Conservation (phyloP, 2,888 invertebrate species). For the Halictus quadricinctus region DNA sequence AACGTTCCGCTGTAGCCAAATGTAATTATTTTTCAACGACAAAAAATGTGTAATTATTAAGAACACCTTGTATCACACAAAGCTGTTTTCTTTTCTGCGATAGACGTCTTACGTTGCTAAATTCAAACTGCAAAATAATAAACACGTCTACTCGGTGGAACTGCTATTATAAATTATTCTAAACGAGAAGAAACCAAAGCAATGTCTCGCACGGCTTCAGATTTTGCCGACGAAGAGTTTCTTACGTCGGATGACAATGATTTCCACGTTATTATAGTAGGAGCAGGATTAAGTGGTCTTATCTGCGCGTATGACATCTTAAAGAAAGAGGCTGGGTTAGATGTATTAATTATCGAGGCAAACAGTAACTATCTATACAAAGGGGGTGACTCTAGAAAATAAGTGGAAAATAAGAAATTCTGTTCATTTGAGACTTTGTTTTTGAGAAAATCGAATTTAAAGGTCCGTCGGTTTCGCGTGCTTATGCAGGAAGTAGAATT, state of each 20-base stretch:
- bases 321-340: slow-evolving; percentile 65
- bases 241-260: slow-evolving; percentile 58
- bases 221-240: slow-evolving; percentile 30
- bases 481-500: too few species aligned
- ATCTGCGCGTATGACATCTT: slow-evolving; percentile 72
- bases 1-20: too few species aligned
- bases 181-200: not conserved
- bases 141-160: not conserved
- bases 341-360: slow-evolving; percentile 71
- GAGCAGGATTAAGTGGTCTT: slow-evolving; percentile 74
- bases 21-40: too few species aligned
- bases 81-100: not conserved
- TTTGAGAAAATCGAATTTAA: too few species aligned
- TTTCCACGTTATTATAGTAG: slow-evolving; percentile 73
- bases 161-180: not conserved
- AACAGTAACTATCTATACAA: slow-evolving; percentile 62
- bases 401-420: too few species aligned
- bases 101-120: not conserved
- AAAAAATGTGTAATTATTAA: too few species aligned
- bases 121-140: slow-evolving; percentile 15
- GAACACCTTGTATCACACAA: not conserved
- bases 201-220: slow-evolving; percentile 4
- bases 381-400: too few species aligned
- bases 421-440: too few species aligned
- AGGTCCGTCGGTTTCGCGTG: too few species aligned